phyloP scores from a whole-genome alignment of 2,797 vertebrate species.

The Premnoplex brunnescens region DNA sequence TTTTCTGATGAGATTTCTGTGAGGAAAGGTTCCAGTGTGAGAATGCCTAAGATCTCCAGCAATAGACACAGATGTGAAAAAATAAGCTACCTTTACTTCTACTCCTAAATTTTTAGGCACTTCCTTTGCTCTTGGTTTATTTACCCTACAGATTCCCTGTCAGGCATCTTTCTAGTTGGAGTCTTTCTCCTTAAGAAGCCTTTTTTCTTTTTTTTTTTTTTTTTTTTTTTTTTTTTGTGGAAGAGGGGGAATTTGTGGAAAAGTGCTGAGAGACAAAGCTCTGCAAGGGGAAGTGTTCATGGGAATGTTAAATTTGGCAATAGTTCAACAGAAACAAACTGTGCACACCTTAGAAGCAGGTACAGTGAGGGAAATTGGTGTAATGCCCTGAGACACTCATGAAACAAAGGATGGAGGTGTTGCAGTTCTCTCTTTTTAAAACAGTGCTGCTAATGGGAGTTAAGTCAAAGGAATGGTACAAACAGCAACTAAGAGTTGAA shows the following conservation, averaged over 20 bases:
- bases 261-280: neutral
- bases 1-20: neutral
- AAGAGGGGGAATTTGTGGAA: neutral
- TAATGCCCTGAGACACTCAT: neutral
- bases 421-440: neutral
- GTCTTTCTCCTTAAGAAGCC: neutral
- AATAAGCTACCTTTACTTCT: neutral
- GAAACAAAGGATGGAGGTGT: neutral
- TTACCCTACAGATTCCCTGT: neutral
- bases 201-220: neutral
- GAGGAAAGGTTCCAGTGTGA: neutral
- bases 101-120: neutral
- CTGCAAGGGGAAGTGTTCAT: neutral
- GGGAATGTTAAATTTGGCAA: neutral
- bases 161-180: neutral
- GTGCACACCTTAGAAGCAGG: neutral
- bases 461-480: neutral
- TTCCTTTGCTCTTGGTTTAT: neutral
- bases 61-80: neutral
- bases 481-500: neutral
- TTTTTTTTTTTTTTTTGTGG: neutral
- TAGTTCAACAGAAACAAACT: neutral
- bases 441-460: neutral
- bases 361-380: neutral
- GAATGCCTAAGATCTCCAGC: neutral